A percentile compares a stretch with the other conserved stretches of the same genome.
Conservation (phyloP, 92 coral and sea anemone species). For the Nematostella vectensis region DNA sequence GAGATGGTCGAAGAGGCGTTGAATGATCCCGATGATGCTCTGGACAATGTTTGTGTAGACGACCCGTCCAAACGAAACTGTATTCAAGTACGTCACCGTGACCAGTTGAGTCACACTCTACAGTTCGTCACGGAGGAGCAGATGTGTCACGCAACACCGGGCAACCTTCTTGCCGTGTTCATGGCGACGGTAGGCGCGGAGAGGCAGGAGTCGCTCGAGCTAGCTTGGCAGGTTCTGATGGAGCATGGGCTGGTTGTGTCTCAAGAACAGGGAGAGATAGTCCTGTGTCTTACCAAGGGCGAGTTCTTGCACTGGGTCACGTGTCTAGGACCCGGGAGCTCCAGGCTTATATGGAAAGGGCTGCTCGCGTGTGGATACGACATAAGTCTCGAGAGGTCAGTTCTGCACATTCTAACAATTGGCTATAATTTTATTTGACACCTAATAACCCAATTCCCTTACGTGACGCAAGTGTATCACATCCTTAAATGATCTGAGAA, state of each 20-base stretch:
- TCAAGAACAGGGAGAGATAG: constrained; percentile 15
- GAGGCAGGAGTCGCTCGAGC: constrained; percentile 55
- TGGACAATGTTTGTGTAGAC: no score
- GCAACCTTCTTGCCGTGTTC: constrained; percentile 62
- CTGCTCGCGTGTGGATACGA: constrained; percentile 87
- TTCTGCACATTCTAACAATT: not conserved
- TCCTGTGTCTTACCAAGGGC: constrained; percentile 24
- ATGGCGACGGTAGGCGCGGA: constrained; percentile 56
- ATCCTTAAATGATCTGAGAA: no score
- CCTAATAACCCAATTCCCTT: not conserved
- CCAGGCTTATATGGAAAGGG: constrained; percentile 77
- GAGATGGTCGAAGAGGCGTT: no score
- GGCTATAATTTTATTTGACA: not conserved
- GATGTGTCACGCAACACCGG: constrained; percentile 39
- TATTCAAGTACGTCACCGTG: no score
- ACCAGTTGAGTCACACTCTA: no score
- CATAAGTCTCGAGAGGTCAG: constrained; percentile 72
- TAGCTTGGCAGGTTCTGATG: constrained; percentile 53
- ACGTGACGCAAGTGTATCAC: no score
- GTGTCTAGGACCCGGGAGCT: constrained; percentile 38
- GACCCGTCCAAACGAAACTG: no score
- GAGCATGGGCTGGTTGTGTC: constrained; percentile 31
- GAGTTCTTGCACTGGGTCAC: constrained; percentile 71
- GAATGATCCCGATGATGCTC: no score
- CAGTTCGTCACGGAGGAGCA: constrained; percentile 67